These are phyloP conservation scores for Lasioglossum morio DNA, from an alignment of 2,888 invertebrate species.

Conservation along the genomic window DNA sequence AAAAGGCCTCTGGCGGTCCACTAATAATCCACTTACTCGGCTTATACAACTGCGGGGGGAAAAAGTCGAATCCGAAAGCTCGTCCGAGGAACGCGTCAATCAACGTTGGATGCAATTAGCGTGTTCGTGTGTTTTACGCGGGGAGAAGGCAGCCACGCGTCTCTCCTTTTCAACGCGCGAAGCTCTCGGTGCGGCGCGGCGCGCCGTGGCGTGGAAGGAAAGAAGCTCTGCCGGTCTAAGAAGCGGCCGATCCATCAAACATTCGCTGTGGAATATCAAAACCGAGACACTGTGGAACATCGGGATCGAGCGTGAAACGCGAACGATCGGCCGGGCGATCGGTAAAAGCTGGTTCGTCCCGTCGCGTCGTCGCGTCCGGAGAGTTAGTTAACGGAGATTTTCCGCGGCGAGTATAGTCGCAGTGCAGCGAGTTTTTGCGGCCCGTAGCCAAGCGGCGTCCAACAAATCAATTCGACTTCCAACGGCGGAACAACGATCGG, in stretches of 20 bases:
- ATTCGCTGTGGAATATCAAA: slow-evolving; percentile 10
- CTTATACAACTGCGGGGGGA: not conserved
- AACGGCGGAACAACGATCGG: slow-evolving; percentile 57
- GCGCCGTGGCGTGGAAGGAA: not conserved
- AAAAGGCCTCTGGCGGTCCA: not conserved
- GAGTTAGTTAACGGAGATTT: slow-evolving; percentile 56
- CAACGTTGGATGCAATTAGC: slow-evolving; percentile 11
- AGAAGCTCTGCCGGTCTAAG: not conserved
- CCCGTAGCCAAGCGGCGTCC: slow-evolving; percentile 26
- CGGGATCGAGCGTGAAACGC: slow-evolving; percentile 13
- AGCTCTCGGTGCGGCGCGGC: not conserved
- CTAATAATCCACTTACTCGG: slow-evolving; percentile 1
- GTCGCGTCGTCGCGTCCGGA: slow-evolving; percentile 29
- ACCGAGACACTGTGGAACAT: not conserved
- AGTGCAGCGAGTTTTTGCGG: slow-evolving; percentile 46
- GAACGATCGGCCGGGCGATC: slow-evolving; percentile 13
- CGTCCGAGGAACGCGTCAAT: not conserved
- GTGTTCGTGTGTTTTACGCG: slow-evolving; percentile 9
- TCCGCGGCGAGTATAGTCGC: slow-evolving; percentile 34
- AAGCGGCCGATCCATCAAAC: slow-evolving; percentile 12
- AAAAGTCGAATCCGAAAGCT: slow-evolving; percentile 7
- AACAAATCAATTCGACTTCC: slow-evolving; percentile 58
- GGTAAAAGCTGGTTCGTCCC: slow-evolving; percentile 49
- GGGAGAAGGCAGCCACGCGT: slow-evolving; percentile 4
- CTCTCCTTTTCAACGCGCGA: slow-evolving; percentile 7